phyloP scores from a whole-genome alignment of 2,888 invertebrate species.

The Rhagonycha fulva region DNA sequence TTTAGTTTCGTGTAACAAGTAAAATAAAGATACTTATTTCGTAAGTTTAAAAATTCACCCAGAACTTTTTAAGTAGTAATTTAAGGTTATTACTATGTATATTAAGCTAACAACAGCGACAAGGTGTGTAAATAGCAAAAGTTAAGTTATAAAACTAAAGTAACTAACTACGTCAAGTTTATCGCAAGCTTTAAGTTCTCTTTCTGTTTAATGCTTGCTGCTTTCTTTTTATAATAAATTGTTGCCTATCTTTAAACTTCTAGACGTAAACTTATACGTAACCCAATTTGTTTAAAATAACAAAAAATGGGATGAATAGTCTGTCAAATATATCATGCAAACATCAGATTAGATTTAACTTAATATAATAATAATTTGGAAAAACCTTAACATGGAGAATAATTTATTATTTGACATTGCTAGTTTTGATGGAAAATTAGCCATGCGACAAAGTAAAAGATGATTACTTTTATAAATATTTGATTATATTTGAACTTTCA shows the following conservation, averaged over 20 bases:
- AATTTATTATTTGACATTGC: neutral
- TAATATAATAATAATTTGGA: neutral
- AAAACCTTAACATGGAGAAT: neutral
- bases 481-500: neutral
- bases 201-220: neutral
- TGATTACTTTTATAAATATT: neutral
- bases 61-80: slow-evolving; percentile 15
- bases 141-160: slow-evolving; percentile 19
- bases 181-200: slow-evolving; percentile 14
- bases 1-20: neutral
- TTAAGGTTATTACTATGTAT: slow-evolving; percentile 22
- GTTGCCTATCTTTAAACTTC: neutral
- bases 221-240: neutral
- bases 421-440: neutral
- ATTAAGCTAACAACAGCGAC: slow-evolving; percentile 14
- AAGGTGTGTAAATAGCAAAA: slow-evolving; percentile 22
- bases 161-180: slow-evolving; percentile 11
- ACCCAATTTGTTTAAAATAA: neutral
- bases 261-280: neutral
- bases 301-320: neutral
- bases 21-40: neutral
- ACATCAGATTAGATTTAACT: neutral
- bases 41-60: neutral
- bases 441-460: neutral
- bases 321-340: neutral